These are phyloP conservation scores for Sinocyclocheilus grahami DNA, from an alignment of 2,113 vertebrate species.

Conservation along the genomic window DNA sequence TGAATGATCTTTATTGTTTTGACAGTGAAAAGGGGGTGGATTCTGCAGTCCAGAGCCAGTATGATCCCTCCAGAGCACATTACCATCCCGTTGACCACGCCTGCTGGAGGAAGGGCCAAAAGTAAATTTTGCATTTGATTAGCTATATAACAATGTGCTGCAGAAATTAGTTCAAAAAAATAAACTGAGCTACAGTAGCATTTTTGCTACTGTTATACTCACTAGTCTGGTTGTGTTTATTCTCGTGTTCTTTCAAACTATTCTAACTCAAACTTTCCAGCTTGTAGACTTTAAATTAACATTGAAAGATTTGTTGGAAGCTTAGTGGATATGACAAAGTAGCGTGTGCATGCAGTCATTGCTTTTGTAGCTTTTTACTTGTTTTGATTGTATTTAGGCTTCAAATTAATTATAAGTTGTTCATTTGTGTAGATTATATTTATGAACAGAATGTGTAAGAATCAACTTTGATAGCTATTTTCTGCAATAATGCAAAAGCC, in stretches of 20 bases:
- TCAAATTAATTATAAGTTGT: not conserved
- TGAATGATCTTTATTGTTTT: not conserved
- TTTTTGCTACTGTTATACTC: not conserved
- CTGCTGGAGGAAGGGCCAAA: constrained; percentile 83
- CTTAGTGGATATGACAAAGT: not conserved
- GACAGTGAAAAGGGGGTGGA: constrained; percentile 62
- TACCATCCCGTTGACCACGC: constrained; percentile 86
- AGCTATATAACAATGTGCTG: not conserved
- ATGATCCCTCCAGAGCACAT: constrained; percentile 76
- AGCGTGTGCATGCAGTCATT: not conserved
- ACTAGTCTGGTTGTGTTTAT: not conserved
- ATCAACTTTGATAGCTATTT: too few species aligned
- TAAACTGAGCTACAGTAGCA: not conserved
- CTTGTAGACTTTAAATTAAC: not conserved
- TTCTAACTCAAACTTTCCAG: not conserved
- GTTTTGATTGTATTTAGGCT: not conserved
- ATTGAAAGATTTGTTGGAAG: not conserved
- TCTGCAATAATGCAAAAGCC: not conserved
- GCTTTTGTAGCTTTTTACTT: not conserved
- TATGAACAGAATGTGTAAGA: not conserved
- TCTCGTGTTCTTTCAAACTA: too few species aligned
- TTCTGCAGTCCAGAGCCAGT: constrained; percentile 62
- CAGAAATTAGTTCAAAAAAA: not conserved
- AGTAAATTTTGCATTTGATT: constrained; percentile 64
- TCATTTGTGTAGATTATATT: not conserved